These are phyloP conservation scores for Microtus ochrogaster DNA, from an alignment of 2,113 vertebrate genomes.

Conservation along the genomic window DNA sequence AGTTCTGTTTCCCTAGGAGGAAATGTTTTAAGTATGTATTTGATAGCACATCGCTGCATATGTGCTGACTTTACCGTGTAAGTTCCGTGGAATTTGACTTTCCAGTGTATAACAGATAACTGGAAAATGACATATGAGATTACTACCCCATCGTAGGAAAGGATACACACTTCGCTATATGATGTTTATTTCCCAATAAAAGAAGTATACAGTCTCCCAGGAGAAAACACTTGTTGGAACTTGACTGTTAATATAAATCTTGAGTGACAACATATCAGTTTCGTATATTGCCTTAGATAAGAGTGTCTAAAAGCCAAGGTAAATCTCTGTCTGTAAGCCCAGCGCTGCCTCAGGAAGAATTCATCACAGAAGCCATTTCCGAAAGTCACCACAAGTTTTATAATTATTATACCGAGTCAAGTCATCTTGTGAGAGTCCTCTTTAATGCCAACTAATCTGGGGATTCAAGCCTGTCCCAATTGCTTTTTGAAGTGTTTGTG, in stretches of 20 bases:
- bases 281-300: neutral
- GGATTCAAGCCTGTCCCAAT: neutral
- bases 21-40: neutral
- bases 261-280: neutral
- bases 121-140: neutral
- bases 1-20: neutral
- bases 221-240: neutral
- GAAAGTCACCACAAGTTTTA: neutral
- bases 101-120: neutral
- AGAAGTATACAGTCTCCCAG: neutral
- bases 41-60: neutral
- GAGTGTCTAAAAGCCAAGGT: neutral
- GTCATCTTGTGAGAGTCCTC: neutral
- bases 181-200: neutral
- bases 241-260: neutral
- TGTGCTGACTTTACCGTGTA: neutral
- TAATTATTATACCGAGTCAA: neutral
- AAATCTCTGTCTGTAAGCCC: neutral
- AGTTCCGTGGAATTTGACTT: neutral
- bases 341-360: neutral
- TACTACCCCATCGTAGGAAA: neutral
- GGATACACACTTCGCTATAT: neutral
- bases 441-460: neutral
- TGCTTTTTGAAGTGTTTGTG: neutral
- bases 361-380: slow-evolving; percentile 18